Conservation (phyloP, 2,113 vertebrate species). For the Pimephales promelas region DNA sequence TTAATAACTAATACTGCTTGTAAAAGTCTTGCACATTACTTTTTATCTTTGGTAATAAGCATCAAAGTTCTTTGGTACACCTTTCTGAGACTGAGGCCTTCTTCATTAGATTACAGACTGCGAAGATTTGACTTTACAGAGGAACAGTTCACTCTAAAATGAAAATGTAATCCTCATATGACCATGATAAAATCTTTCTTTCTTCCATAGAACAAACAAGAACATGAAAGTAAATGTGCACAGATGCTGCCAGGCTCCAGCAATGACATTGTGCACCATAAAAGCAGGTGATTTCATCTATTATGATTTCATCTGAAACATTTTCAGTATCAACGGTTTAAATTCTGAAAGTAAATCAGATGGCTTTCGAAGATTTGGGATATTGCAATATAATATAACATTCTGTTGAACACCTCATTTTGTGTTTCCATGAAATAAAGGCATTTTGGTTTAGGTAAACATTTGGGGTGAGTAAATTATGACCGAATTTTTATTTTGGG, state of each 20-base stretch:
- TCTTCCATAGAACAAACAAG: not conserved
- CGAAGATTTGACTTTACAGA: not conserved
- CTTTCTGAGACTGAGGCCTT: conserved; percentile 63
- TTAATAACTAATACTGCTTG: conserved; percentile 54
- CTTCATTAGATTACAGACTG: conserved; percentile 45
- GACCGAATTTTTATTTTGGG: not conserved
- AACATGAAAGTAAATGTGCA: not conserved
- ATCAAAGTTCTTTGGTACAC: conserved; percentile 60
- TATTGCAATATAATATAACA: no score
- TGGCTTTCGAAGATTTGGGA: no score
- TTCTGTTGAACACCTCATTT: not conserved
- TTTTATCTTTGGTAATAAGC: conserved; percentile 66
- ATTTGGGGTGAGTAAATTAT: not conserved
- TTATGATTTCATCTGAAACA: no score
- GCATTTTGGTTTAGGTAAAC: not conserved
- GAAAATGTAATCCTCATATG: not conserved
- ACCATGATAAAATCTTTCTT: not conserved
- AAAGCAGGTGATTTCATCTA: no score
- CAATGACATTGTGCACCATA: no score
- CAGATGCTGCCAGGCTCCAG: not conserved
- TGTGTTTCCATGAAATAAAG: not conserved
- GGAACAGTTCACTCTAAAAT: not conserved
- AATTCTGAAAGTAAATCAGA: no score
- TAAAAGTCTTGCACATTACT: conserved; percentile 42
- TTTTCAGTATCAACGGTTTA: no score